Evolutionary conservation across 1,140 invertebrate species (phyloP).

Genomic region (Latrodectus geometricus): DNA sequence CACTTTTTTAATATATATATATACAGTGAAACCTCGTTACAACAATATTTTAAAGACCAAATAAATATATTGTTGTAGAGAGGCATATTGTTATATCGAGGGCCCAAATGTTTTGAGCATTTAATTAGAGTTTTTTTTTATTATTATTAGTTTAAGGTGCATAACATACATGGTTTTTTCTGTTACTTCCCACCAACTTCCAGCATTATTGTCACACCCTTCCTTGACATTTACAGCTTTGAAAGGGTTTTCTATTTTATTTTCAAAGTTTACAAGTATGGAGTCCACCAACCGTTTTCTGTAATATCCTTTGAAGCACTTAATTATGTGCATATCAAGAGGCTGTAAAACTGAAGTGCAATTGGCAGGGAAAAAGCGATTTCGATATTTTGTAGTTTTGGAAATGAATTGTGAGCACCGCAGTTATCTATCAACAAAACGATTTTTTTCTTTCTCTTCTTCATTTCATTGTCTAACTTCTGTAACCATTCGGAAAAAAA

Average conservation of each 20-base stretch:
- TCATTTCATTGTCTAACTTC: no score
- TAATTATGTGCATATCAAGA: neutral
- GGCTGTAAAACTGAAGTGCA: neutral
- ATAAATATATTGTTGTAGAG: slow-evolving; percentile 8
- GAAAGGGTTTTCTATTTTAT: slow-evolving; percentile 17
- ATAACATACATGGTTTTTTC: slow-evolving; percentile 11
- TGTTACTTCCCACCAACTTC: slow-evolving; percentile 9
- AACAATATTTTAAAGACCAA: slow-evolving; percentile 1
- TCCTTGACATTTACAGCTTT: slow-evolving; percentile 17
- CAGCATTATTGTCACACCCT: slow-evolving; percentile 2
- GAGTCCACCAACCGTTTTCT: slow-evolving; percentile 5
- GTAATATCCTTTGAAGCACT: slow-evolving; percentile 27
- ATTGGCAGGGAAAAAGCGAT: neutral
- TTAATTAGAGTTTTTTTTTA: slow-evolving; percentile 1
- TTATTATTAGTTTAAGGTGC: no score
- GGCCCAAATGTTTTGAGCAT: neutral
- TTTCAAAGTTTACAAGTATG: slow-evolving; percentile 14
- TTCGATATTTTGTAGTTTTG: no score
- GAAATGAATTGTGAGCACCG: no score
- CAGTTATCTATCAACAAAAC: no score
- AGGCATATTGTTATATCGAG: slow-evolving; percentile 5
- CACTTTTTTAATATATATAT: no score
- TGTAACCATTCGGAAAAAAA: slow-evolving; percentile 14
- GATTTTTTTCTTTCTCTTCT: no score
- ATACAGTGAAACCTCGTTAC: neutral